A percentile compares a stretch with the other conserved stretches of the same genome.
Conservation (phyloP, 2,797 vertebrate genomes). For the Capromys pilorides region DNA sequence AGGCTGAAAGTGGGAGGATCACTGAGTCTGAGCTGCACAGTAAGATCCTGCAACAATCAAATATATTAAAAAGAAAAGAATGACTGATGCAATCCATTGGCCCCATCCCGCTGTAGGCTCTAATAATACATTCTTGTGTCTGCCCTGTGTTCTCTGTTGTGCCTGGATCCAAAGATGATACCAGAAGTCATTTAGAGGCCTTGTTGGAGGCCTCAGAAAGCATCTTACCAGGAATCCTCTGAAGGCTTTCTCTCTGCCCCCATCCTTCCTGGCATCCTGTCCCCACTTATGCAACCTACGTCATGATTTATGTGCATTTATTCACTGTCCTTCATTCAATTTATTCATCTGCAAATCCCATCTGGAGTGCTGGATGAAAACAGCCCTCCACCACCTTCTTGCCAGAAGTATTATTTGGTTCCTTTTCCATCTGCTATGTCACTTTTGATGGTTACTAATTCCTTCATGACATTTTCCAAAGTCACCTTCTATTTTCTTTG, state of each 20-base stretch:
- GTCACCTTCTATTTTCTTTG: neutral
- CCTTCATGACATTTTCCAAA: neutral
- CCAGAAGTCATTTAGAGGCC: neutral
- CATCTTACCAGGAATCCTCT: neutral
- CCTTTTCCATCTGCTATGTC: neutral
- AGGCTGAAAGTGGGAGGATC: too few relatives aligned
- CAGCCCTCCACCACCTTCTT: neutral
- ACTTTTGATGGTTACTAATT: neutral
- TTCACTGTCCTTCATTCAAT: accelerated
- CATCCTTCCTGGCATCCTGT: neutral
- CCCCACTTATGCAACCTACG: neutral
- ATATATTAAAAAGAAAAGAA: neutral
- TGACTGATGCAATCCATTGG: neutral
- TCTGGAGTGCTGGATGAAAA: neutral
- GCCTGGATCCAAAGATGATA: neutral
- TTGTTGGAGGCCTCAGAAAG: neutral
- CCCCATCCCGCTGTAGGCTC: neutral
- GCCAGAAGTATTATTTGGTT: neutral
- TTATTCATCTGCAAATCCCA: neutral
- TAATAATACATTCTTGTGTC: neutral
- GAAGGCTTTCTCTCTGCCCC: neutral
- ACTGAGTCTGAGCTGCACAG: too few relatives aligned
- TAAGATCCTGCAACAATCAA: too few relatives aligned
- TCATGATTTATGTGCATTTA: neutral
- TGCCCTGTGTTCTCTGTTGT: neutral